These are phyloP conservation scores for Chlorodrepanis virens DNA, from an alignment of 2,113 vertebrate species.

Conservation along the genomic window DNA sequence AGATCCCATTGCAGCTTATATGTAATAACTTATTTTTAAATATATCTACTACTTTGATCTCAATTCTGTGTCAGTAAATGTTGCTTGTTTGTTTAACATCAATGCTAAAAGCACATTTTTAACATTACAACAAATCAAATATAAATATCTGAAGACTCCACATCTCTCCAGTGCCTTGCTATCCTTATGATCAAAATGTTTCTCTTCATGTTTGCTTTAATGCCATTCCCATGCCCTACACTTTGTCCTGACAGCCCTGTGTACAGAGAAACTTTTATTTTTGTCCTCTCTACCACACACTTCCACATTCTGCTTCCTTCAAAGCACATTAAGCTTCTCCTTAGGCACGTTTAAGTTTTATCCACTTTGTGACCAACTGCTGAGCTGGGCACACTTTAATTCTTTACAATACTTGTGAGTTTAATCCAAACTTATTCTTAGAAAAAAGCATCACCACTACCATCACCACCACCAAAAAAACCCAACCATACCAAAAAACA, in stretches of 20 bases:
- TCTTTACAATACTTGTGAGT: background rate
- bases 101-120: background rate
- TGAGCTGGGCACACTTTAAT: background rate
- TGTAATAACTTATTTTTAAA: background rate
- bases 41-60: background rate
- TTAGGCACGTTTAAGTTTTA: background rate
- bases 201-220: background rate
- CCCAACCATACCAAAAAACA: background rate
- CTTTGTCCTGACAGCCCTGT: background rate
- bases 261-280: background rate
- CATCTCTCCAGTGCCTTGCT: rapidly evolving
- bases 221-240: background rate
- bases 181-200: background rate
- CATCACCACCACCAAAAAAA: background rate
- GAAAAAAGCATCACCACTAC: background rate
- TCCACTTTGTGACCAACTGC: rapidly evolving
- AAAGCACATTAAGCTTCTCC: background rate
- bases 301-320: background rate
- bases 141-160: background rate
- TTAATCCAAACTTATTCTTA: background rate
- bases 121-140: background rate
- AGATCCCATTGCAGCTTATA: background rate
- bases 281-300: background rate
- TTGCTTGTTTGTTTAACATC: background rate
- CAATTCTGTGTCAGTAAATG: background rate